Conservation (phyloP, 2,113 vertebrate genomes). For the Myotis davidii region DNA sequence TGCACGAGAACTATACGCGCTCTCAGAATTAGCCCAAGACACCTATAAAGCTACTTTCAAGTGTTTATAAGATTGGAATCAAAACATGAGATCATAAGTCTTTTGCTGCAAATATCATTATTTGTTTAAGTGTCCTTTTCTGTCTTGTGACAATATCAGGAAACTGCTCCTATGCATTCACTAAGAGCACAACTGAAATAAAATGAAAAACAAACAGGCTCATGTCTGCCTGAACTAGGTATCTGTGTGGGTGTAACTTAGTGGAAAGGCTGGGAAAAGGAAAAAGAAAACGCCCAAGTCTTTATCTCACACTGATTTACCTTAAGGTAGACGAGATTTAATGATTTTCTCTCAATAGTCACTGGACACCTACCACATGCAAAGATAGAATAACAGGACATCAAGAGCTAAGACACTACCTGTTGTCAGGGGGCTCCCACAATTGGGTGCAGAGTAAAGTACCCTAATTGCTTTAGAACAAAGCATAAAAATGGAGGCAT, state of each 20-base stretch:
- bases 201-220: background rate
- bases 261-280: background rate
- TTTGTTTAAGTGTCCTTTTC: conserved; percentile 66
- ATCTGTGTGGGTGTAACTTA: background rate
- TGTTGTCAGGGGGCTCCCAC: background rate
- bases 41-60: conserved; percentile 74
- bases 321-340: background rate
- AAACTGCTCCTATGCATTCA: conserved; percentile 3
- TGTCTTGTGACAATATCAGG: conserved; percentile 56
- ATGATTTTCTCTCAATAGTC: conserved; percentile 21
- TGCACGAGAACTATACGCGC: conserved; percentile 68
- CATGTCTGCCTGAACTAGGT: background rate
- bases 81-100: conserved; percentile 60
- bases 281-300: background rate
- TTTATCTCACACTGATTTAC: background rate
- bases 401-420: background rate
- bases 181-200: conserved; percentile 38
- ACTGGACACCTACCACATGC: background rate
- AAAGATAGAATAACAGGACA: background rate
- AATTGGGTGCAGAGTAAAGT: background rate
- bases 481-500: background rate
- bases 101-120: conserved; percentile 68
- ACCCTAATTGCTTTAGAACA: background rate
- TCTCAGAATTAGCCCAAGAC: conserved; percentile 70
- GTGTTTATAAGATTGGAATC: conserved; percentile 70